Base-by-base conservation (phyloP, 2,113 vertebrate species). In the Platycercus adscitus region DNA sequence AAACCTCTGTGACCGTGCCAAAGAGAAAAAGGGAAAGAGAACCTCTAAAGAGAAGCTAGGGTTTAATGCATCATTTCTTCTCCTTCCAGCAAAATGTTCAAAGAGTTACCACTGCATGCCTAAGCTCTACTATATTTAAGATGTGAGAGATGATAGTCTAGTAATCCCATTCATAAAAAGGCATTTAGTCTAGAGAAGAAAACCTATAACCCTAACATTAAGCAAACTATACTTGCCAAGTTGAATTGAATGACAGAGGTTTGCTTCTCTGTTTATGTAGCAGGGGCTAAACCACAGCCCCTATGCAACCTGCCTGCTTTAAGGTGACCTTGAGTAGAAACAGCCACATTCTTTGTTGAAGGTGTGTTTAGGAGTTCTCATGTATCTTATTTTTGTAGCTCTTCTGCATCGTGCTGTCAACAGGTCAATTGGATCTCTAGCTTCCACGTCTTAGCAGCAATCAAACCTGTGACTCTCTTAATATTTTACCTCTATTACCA, bases 261-360 rank as follows among this genome's bases (percentile, higher is more conserved):
- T 88, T 93, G 6, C 16, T 52, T 33, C 53, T 83, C 18, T 44
- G 9, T n/a, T 84, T 33, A 24, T 3, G 6, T 46, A 71, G 52
- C 5, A 7, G 21, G 19, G 49, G 10, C 39, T 53, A 80, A 69
- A 85, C 83, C 16, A 29, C 13, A 43, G 31, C 33, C 58, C 7
- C 9, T 43, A 11, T 56, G 29, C 35, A 79, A 13, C 26, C 43
- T 25, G 11, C 43, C 80, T 43, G 29, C 31, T 76, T 23, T 39
- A 5, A 29, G 56, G 68, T 2, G 3, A 29, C 17, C 20, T 72
- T 4, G 69, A 75, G 44, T 41, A n/a, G 46, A 77, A 83, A 39
- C 0, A 53, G 60, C 13, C 1, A 0, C 17, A 5, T 52, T 33
- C 10, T 44, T 46, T 63, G 19, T 33, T 29, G 39, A 52, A 37